These are phyloP conservation scores for Aphelinus atriplicis DNA, from an alignment of 1,140 invertebrate species.

Conservation along the genomic window DNA sequence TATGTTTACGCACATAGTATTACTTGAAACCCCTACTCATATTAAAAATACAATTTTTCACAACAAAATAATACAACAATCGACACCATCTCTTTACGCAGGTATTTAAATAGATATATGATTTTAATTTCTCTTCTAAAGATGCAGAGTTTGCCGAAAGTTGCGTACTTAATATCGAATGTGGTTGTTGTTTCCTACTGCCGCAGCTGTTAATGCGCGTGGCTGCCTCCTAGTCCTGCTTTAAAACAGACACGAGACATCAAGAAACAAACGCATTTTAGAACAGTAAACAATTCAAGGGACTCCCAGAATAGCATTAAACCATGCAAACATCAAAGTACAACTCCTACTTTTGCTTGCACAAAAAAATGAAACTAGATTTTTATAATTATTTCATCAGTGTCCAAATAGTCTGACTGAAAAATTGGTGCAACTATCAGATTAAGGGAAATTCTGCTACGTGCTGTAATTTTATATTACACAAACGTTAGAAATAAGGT, in stretches of 20 bases:
- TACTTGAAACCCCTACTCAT: not conserved
- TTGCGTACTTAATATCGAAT: conserved; percentile 57
- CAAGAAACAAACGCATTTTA: conserved; percentile 8
- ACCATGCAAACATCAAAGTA: conserved; percentile 33
- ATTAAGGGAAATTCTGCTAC: not conserved
- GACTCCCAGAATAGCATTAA: not conserved
- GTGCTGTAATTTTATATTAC: not conserved
- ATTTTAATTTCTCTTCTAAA: conserved; percentile 17
- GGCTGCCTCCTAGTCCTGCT: conserved; percentile 62
- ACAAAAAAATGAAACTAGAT: not conserved
- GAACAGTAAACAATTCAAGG: no score
- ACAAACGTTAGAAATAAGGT: not conserved
- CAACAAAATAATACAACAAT: conserved; percentile 22
- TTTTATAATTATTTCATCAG: conserved; percentile 13
- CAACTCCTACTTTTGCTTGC: not conserved
- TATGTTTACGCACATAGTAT: no score
- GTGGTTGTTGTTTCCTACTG: conserved; percentile 63
- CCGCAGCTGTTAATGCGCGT: conserved; percentile 54
- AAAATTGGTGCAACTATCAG: conserved; percentile 18
- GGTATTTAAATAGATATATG: conserved; percentile 17
- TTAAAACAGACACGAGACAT: conserved; percentile 46
- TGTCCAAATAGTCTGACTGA: conserved; percentile 7
- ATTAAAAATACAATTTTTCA: conserved; percentile 17
- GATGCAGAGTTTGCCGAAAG: conserved; percentile 12
- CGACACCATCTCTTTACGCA: not conserved